phyloP scores from a whole-genome alignment of 1,140 invertebrate species.

The Leptopilina clavipes region DNA sequence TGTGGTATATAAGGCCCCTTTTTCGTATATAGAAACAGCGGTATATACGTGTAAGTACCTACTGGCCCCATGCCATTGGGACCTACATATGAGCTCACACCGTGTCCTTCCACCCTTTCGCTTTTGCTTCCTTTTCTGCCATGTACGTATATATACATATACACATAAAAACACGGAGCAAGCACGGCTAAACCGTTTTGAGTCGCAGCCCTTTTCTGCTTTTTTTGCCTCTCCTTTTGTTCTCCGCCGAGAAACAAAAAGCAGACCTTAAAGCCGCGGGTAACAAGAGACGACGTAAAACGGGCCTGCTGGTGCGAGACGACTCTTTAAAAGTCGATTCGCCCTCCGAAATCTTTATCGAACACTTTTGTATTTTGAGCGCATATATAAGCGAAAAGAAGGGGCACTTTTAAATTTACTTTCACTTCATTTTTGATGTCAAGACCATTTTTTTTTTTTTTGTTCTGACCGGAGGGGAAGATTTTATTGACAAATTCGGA shows the following conservation, averaged over 20 bases:
- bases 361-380: too few relatives aligned
- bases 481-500: too few relatives aligned
- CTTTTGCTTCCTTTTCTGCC: constrained; percentile 29
- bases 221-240: constrained; percentile 34
- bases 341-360: constrained; percentile 32
- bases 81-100: constrained; percentile 32
- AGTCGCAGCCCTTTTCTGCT: constrained; percentile 15
- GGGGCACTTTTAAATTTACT: neutral
- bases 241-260: constrained; percentile 19
- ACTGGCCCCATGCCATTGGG: constrained; percentile 33
- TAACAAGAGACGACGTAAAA: constrained; percentile 35
- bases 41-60: constrained; percentile 9
- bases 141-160: neutral
- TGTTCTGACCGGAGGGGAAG: too few relatives aligned
- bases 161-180: neutral
- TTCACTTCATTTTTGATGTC: neutral
- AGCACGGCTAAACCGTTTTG: constrained; percentile 12
- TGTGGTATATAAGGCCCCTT: constrained; percentile 5
- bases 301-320: constrained; percentile 25
- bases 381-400: neutral
- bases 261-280: constrained; percentile 29
- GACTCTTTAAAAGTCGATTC: constrained; percentile 30
- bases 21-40: neutral
- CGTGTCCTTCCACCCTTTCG: constrained; percentile 31
- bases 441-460: too few relatives aligned